phyloP scores from a whole-genome alignment of 2,113 vertebrate genomes.

The Corythornis vintsioides region DNA sequence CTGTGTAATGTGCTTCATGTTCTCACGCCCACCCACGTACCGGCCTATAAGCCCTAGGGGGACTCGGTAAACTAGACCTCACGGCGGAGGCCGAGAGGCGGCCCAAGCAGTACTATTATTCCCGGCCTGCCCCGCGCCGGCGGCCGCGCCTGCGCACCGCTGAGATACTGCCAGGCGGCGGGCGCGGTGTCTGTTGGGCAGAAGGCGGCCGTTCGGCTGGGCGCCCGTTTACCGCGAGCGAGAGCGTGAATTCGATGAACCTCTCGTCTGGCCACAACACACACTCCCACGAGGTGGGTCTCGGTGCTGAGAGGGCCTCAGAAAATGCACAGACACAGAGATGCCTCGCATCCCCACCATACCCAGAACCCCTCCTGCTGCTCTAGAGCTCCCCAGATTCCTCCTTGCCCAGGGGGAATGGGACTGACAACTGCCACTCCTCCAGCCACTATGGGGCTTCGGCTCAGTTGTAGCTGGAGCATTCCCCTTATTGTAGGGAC shows the following conservation, averaged over 20 bases:
- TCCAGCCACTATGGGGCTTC: background rate
- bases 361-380: background rate
- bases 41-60: background rate
- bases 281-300: background rate
- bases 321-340: no score
- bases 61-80: background rate
- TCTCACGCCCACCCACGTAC: accelerated
- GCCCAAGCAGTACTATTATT: no score
- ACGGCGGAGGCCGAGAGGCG: no score
- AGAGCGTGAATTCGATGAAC: no score
- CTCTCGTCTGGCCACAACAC: background rate
- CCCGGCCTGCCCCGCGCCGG: no score
- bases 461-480: background rate
- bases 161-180: no score
- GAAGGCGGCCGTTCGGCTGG: no score
- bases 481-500: background rate
- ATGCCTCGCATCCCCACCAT: background rate
- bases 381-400: background rate
- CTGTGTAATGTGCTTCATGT: accelerated
- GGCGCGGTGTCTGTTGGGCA: no score
- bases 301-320: background rate
- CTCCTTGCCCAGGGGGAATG: background rate
- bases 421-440: background rate
- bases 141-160: no score
- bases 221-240: no score